These are phyloP conservation scores for Palloptera scutellata DNA, from an alignment of 2,888 invertebrate genomes.

Conservation along the genomic window DNA sequence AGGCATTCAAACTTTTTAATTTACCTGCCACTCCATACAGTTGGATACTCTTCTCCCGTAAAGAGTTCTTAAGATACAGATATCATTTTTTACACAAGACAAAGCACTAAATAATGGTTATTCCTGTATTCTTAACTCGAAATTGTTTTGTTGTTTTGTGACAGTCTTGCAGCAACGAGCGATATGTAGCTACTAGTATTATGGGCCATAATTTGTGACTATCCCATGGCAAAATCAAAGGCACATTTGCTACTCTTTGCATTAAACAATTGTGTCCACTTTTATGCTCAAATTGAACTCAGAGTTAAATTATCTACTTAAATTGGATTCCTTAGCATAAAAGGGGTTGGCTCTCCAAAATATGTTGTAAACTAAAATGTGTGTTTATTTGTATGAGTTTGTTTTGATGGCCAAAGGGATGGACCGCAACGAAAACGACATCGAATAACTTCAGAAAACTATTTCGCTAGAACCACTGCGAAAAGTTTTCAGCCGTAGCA, in stretches of 20 bases:
- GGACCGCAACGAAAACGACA: slow-evolving; percentile 28
- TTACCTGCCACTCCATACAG: too few relatives aligned
- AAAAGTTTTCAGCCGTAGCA: slow-evolving; percentile 2
- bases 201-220: too few relatives aligned
- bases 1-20: too few relatives aligned
- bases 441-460: slow-evolving; percentile 24
- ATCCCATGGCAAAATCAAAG: neutral
- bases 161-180: too few relatives aligned
- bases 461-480: slow-evolving; percentile 21
- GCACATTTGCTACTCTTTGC: neutral
- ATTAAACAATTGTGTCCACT: neutral
- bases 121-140: too few relatives aligned
- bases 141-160: too few relatives aligned
- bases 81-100: too few relatives aligned
- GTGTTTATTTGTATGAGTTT: slow-evolving; percentile 3
- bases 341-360: slow-evolving; percentile 1
- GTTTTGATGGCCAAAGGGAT: slow-evolving; percentile 15
- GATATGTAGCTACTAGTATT: too few relatives aligned
- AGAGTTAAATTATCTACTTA: slow-evolving; percentile 3
- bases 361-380: neutral
- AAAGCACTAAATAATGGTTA: too few relatives aligned
- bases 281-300: neutral
- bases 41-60: too few relatives aligned
- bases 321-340: slow-evolving; percentile 4
- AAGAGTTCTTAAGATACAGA: too few relatives aligned